A percentile compares a stretch with the other conserved stretches of the same genome.
Conservation (phyloP, 1,140 invertebrate species). For the Zaprionus vittiger region DNA sequence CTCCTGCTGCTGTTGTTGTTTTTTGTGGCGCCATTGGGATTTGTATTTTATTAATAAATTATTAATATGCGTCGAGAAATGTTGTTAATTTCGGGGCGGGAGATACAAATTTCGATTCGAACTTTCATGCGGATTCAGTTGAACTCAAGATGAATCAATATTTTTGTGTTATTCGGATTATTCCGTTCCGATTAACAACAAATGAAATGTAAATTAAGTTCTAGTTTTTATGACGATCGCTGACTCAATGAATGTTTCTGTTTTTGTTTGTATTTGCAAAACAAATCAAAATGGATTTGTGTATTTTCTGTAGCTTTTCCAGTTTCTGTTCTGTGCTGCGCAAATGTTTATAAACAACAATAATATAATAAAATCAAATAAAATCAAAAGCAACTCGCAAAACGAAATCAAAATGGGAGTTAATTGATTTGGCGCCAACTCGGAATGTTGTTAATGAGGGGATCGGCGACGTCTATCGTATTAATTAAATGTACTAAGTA, state of each 20-base stretch:
- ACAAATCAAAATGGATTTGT: constrained; percentile 19
- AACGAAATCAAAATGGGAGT: constrained; percentile 54
- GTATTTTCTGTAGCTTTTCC: constrained; percentile 56
- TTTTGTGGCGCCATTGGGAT: constrained; percentile 61
- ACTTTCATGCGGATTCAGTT: constrained; percentile 59
- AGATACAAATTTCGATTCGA: constrained; percentile 18
- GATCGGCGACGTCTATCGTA: constrained; percentile 50
- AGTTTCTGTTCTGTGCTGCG: constrained; percentile 53
- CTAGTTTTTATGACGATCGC: constrained; percentile 44
- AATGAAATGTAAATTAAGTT: constrained; percentile 70
- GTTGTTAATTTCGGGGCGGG: constrained; percentile 52
- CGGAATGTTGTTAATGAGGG: constrained; percentile 70
- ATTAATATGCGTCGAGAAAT: constrained; percentile 70
- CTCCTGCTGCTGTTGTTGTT: constrained; percentile 5
- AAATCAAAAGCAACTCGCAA: constrained; percentile 20
- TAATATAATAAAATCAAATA: constrained; percentile 10
- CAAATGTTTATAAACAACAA: constrained; percentile 23
- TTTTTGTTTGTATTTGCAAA: constrained; percentile 24
- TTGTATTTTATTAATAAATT: constrained; percentile 57
- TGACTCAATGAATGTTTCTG: constrained; percentile 62
- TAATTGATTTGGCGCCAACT: constrained; percentile 73
- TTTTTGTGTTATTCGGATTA: constrained; percentile 38
- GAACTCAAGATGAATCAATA: constrained; percentile 73
- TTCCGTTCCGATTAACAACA: constrained; percentile 42
- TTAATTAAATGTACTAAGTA: constrained; percentile 77